Conservation (phyloP, 2,888 invertebrate genomes). For the Philereme vetulata region DNA sequence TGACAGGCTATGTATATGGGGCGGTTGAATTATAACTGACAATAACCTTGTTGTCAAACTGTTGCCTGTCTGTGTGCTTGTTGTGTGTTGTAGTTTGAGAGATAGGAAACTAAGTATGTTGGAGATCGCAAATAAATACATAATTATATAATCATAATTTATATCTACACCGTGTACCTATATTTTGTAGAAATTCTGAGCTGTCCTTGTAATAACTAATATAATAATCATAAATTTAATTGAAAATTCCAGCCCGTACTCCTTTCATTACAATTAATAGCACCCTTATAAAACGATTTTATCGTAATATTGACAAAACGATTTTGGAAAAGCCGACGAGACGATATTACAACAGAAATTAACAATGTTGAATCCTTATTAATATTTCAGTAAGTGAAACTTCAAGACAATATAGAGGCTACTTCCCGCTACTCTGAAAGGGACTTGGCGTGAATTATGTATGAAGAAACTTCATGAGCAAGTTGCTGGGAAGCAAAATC, state of each 20-base stretch:
- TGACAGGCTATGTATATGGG: neutral
- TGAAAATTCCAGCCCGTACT: constrained; percentile 7
- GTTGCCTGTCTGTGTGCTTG: no score
- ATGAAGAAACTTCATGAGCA: constrained; percentile 24
- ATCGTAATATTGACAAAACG: constrained; percentile 23
- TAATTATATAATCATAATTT: no score
- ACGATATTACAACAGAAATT: no score
- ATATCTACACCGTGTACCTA: no score
- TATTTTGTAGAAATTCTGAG: no score
- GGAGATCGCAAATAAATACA: no score
- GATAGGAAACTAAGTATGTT: no score
- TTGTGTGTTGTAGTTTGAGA: no score
- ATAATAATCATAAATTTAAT: neutral
- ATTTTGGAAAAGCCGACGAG: constrained; percentile 1
- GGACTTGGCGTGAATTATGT: constrained; percentile 24
- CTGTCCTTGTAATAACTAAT: no score
- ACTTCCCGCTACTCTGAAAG: constrained; percentile 8
- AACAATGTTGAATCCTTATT: neutral
- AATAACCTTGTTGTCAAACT: no score
- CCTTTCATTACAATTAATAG: constrained; percentile 14
- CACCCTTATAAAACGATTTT: constrained; percentile 15
- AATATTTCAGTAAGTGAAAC: constrained; percentile 12
- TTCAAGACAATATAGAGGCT: constrained; percentile 5
- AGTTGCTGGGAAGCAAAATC: constrained; percentile 22
- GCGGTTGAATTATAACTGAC: neutral